Base-by-base conservation (phyloP, 1,140 invertebrate species). In the Paracyclopina nana region DNA sequence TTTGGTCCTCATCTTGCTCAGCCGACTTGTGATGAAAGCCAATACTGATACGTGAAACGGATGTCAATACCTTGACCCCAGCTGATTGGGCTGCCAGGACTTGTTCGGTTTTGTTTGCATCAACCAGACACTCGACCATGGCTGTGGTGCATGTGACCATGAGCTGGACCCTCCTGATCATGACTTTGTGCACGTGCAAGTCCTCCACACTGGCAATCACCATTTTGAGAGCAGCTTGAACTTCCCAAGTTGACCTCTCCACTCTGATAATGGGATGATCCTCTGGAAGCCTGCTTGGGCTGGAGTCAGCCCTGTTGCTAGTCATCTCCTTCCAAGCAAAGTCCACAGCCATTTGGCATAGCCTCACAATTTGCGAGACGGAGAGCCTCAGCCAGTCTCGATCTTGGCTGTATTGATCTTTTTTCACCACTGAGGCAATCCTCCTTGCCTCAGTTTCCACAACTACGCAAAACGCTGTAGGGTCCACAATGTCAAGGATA, bases 221-320 rank as follows among this genome's bases (percentile, higher is more conserved):
- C 34, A 38, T 16, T 9, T 20, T 38, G 8, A 38, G 34, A 9
- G 34, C 34, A 9, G 34, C 34, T 38, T 38, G 34, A 3, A 38
- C 5, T 38, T 38, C 34, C 34, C 34, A 38, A 20, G 34, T 38
- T 16, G n/a, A 16, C 8, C 34, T n/a, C 20, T 38, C 34, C 2
- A 38, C 34, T 8, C 20, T 38, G 34, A 38, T 20, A 38, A 38
- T 38, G 34, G 34, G 34, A 38, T 38, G 34, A 8, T 38, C 34
- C n/a, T 38, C 34, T n/a, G 34, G 34, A 5, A 38, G 20, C n/a
- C n/a, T n/a, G n/a, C n/a, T n/a, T n/a, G n/a, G n/a, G n/a, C n/a
- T n/a, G 14, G 34, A 20, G 20, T 38, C 34, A 5, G 14, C 34
- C 5, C n/a, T 38, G 34, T n/a, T 16, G 3, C 20, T n/a, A 20